A percentile compares a stretch with the other conserved stretches of the same genome.
These are phyloP conservation scores for Solenopsis invicta DNA, from an alignment of 1,140 invertebrate species.

Conservation along the genomic window DNA sequence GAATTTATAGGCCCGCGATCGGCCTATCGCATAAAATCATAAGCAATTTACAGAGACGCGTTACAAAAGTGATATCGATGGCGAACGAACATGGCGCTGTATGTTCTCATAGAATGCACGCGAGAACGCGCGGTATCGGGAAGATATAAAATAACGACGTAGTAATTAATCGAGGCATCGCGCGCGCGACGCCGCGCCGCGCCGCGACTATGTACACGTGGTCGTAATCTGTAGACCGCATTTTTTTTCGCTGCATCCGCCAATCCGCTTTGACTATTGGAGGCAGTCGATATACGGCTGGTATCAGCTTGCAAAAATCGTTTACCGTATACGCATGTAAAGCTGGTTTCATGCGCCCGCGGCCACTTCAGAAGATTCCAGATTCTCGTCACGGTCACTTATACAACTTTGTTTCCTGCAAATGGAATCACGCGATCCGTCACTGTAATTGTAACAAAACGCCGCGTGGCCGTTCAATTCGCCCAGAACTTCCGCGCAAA, in stretches of 20 bases:
- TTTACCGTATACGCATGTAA: slow-evolving; percentile 68
- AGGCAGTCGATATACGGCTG: slow-evolving; percentile 62
- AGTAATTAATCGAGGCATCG: slow-evolving; percentile 61
- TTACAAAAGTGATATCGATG: slow-evolving; percentile 39
- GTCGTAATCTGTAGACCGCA: not conserved
- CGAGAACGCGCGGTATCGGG: not conserved
- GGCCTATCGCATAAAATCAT: slow-evolving; percentile 20
- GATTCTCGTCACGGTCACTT: slow-evolving; percentile 76
- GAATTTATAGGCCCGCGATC: slow-evolving; percentile 45
- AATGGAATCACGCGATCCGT: slow-evolving; percentile 69
- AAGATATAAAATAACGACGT: slow-evolving; percentile 65
- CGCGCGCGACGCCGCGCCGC: too few species aligned
- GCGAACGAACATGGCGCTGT: not conserved
- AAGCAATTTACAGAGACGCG: slow-evolving; percentile 31
- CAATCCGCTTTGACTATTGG: slow-evolving; percentile 68
- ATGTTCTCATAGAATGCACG: not conserved
- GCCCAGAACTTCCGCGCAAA: slow-evolving; percentile 47
- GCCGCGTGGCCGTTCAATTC: slow-evolving; percentile 14
- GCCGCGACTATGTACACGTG: not conserved
- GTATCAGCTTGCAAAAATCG: slow-evolving; percentile 72
- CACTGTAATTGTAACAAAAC: slow-evolving; percentile 70
- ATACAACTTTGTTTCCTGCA: slow-evolving; percentile 68
- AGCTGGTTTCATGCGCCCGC: slow-evolving; percentile 71
- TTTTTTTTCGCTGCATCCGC: slow-evolving; percentile 42
- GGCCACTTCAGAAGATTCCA: slow-evolving; percentile 68